Percentiles rank a stretch among this genome's conserved stretches.
These are phyloP conservation scores for Belonocnema kinseyi DNA, from an alignment of 1,140 invertebrate genomes.

Conservation along the genomic window DNA sequence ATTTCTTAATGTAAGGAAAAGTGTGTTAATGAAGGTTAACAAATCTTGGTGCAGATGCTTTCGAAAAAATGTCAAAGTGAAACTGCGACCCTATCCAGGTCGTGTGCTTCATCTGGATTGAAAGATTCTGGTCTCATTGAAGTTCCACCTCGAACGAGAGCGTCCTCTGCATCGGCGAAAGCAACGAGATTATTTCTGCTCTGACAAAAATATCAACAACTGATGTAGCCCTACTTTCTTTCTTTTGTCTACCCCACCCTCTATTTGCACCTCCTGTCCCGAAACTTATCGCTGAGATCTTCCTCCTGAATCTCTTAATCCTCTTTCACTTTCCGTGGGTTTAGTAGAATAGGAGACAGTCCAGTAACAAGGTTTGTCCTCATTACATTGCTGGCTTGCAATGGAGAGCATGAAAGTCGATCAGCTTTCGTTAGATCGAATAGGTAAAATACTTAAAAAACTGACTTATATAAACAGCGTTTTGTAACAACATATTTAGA, in stretches of 20 bases:
- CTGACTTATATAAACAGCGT: too few relatives aligned
- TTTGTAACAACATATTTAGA: too few relatives aligned
- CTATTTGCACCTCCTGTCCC: constrained; percentile 45
- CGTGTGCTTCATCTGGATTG: constrained; percentile 47
- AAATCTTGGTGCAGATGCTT: constrained; percentile 23
- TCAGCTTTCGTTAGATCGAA: too few relatives aligned
- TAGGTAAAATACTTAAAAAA: too few relatives aligned
- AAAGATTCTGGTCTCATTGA: constrained; percentile 51
- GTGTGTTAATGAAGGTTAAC: constrained; percentile 32
- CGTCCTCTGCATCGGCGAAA: constrained; percentile 49
- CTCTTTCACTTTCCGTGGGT: constrained; percentile 2
- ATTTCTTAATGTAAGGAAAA: constrained; percentile 28
- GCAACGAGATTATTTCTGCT: constrained; percentile 56
- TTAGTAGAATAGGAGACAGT: neutral
- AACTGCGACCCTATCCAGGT: constrained; percentile 46
- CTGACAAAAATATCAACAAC: constrained; percentile 30
- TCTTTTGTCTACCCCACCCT: constrained; percentile 1
- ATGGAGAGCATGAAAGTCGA: too few relatives aligned
- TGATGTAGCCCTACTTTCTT: constrained; percentile 6
- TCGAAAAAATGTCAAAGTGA: constrained; percentile 45
- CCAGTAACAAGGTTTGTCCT: neutral
- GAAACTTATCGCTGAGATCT: constrained; percentile 3
- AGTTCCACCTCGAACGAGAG: constrained; percentile 31
- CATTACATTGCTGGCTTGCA: neutral
- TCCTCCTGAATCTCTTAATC: neutral